Conservation (phyloP, 2,888 invertebrate genomes). For the Stegophylla sp. region DNA sequence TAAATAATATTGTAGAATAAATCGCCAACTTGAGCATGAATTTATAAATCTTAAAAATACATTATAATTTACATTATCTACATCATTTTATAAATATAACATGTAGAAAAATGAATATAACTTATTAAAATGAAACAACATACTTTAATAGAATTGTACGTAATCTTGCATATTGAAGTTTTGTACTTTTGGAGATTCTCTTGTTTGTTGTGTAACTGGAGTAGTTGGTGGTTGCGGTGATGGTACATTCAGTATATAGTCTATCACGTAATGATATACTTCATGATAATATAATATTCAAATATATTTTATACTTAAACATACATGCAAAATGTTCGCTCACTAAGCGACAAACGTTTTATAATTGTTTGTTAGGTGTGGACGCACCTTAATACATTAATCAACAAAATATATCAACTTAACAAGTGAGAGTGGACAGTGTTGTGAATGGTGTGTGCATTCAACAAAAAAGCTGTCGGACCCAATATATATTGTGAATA, state of each 20-base stretch:
- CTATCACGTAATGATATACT: neutral
- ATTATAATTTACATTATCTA: neutral
- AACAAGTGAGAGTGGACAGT: too few relatives aligned
- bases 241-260: neutral
- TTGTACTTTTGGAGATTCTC: neutral
- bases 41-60: neutral
- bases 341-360: too few relatives aligned
- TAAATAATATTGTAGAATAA: constrained; percentile 13
- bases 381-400: too few relatives aligned
- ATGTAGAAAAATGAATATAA: neutral
- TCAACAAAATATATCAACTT: too few relatives aligned
- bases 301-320: too few relatives aligned
- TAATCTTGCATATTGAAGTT: constrained; percentile 4
- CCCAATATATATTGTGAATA: too few relatives aligned
- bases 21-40: constrained; percentile 12
- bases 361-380: too few relatives aligned
- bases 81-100: neutral
- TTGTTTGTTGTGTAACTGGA: neutral
- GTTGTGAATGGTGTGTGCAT: too few relatives aligned
- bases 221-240: neutral
- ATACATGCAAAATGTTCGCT: too few relatives aligned
- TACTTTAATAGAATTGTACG: neutral
- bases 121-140: constrained; percentile 7
- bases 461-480: too few relatives aligned
- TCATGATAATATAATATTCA: neutral